These are phyloP conservation scores for Micromesistius poutassou DNA, from an alignment of 2,797 vertebrate genomes.

Conservation along the genomic window DNA sequence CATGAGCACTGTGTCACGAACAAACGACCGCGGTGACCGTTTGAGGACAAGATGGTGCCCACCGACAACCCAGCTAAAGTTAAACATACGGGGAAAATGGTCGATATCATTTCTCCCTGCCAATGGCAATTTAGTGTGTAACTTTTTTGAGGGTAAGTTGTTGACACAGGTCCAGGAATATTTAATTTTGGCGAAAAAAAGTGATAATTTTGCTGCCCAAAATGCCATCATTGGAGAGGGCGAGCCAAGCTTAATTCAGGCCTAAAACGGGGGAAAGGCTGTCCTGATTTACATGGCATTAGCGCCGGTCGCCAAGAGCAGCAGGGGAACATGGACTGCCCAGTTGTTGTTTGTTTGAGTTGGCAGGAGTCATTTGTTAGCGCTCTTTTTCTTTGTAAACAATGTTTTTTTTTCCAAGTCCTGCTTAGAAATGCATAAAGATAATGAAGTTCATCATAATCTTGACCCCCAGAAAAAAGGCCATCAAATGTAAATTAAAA, in stretches of 20 bases:
- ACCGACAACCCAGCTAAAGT: neutral
- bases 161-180: neutral
- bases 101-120: neutral
- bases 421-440: neutral
- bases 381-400: constrained; percentile 14
- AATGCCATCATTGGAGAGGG: neutral
- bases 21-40: neutral
- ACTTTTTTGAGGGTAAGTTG: neutral
- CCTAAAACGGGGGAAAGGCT: neutral
- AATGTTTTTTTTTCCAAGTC: neutral
- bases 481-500: constrained; percentile 15
- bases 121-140: neutral
- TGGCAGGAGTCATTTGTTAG: constrained; percentile 19
- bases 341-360: constrained; percentile 30
- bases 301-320: constrained; percentile 18
- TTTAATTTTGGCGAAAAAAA: neutral
- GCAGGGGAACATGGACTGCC: constrained; percentile 1
- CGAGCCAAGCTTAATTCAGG: neutral
- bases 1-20: constrained; percentile 25
- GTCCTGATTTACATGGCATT: constrained; percentile 11
- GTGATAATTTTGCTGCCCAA: neutral
- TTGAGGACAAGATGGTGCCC: neutral
- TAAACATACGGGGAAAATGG: neutral
- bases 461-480: neutral
- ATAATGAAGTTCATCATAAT: constrained; percentile 6